Conservation (phyloP, 2,797 vertebrate genomes). For the Pseudochirops corinnae region DNA sequence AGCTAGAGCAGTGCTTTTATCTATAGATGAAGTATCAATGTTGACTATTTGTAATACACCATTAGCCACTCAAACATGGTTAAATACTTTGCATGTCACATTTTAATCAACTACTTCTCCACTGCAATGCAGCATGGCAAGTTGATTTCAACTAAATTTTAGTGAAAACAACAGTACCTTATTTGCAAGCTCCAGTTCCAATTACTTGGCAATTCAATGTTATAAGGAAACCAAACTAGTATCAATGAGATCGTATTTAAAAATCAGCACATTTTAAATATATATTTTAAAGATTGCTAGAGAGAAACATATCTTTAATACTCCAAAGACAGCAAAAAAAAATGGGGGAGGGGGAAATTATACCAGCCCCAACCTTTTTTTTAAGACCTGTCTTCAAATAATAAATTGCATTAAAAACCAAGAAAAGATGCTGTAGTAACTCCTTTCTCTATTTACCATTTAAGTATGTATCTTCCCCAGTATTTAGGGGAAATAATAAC, state of each 20-base stretch:
- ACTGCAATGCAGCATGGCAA: slow-evolving; percentile 68
- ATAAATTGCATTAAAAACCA: not conserved
- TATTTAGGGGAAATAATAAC: not conserved
- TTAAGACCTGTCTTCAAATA: slow-evolving; percentile 21
- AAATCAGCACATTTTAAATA: slow-evolving; percentile 3
- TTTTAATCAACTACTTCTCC: slow-evolving; percentile 68
- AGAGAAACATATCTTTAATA: slow-evolving; percentile 16
- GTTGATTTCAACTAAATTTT: slow-evolving; percentile 69
- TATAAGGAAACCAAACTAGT: slow-evolving; percentile 70
- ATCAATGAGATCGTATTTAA: slow-evolving; percentile 56
- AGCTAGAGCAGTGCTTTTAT: not conserved
- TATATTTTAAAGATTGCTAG: not conserved
- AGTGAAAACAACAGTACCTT: slow-evolving; percentile 71
- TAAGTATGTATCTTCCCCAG: not conserved
- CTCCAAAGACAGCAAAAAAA: not conserved
- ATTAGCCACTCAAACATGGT: slow-evolving; percentile 41
- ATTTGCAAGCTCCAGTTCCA: slow-evolving; percentile 67
- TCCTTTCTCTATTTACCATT: not conserved
- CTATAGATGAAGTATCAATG: not conserved
- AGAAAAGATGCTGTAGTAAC: not conserved
- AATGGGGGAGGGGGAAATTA: slow-evolving; percentile 27
- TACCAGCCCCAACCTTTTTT: not conserved
- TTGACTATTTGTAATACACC: slow-evolving; percentile 34
- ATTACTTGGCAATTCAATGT: slow-evolving; percentile 69
- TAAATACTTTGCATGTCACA: slow-evolving; percentile 61